These are phyloP conservation scores for human DNA, from an alignment of 2,113 vertebrate species.

Conservation along the genomic window GRCh38 chr4:40378001-40378500, in stretches of 20 bases:
- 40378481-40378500: not conserved
- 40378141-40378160: not conserved
- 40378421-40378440: not conserved
- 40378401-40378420: not conserved
- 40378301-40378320: not conserved
- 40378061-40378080: not conserved
- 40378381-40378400: not conserved
- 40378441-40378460: not conserved
- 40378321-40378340: fast-evolving
- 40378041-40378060: fast-evolving
- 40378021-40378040: not conserved
- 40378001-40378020: not conserved
- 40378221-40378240: too few relatives aligned
- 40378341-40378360: not conserved
- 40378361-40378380: too few relatives aligned
- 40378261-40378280: not conserved
- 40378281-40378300: not conserved
- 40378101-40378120: not conserved
- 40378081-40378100: not conserved
- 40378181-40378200: not conserved
- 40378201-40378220: too few relatives aligned
- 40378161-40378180: not conserved
- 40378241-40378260: not conserved
- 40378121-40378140: not conserved
- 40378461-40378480: not conserved